Evolutionary conservation across 1,140 invertebrate species (phyloP).

Genomic region (Bursaphelenchus mucronatus): DNA sequence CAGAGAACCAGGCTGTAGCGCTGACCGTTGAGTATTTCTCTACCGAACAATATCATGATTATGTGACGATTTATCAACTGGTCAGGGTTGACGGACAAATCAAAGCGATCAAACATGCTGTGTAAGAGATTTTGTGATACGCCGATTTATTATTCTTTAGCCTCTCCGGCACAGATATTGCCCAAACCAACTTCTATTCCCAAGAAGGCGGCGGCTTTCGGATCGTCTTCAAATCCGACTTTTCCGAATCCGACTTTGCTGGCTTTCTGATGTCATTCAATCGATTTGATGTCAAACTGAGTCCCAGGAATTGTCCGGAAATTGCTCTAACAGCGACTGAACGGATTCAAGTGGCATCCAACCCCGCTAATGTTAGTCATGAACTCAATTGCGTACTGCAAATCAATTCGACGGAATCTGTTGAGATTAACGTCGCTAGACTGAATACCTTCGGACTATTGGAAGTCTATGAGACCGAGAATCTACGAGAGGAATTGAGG

Average conservation of each 20-base stretch:
- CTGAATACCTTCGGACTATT: too few relatives aligned
- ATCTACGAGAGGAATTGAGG: too few relatives aligned
- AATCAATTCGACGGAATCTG: too few relatives aligned
- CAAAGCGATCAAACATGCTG: conserved; percentile 6
- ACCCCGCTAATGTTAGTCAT: too few relatives aligned
- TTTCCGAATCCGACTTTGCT: neutral
- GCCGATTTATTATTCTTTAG: neutral
- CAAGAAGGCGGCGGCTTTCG: conserved; percentile 1
- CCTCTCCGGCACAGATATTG: neutral
- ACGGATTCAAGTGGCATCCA: too few relatives aligned
- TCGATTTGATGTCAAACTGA: too few relatives aligned
- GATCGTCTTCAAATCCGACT: conserved; percentile 9
- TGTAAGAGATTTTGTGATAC: neutral
- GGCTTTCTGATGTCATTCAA: conserved; percentile 1
- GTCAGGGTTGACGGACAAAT: neutral
- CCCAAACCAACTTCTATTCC: conserved; percentile 1
- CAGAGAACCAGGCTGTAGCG: neutral
- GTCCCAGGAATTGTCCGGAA: too few relatives aligned
- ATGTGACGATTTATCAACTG: conserved; percentile 2
- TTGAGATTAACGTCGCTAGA: too few relatives aligned
- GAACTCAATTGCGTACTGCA: too few relatives aligned
- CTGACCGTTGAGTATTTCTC: neutral
- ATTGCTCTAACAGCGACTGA: too few relatives aligned
- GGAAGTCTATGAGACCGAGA: too few relatives aligned
- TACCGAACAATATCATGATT: neutral